A percentile compares a stretch with the other conserved stretches of the same genome.
These are phyloP conservation scores for Neogale vison DNA, from an alignment of 2,113 vertebrate species.

Conservation along the genomic window DNA sequence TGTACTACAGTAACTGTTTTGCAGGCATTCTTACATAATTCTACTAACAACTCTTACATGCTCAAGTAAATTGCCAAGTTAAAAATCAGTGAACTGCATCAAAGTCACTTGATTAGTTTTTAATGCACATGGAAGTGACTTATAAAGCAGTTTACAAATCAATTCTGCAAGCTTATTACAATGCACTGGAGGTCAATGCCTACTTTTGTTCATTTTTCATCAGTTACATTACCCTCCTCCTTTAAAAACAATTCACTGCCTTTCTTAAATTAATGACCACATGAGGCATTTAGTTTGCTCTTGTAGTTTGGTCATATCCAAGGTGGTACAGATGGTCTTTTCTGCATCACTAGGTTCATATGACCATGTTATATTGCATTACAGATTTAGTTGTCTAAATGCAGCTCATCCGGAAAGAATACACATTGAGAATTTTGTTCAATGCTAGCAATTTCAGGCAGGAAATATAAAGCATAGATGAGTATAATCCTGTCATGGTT, in stretches of 20 bases:
- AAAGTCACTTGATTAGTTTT: conserved; percentile 63
- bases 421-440: conserved; percentile 77
- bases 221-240: conserved; percentile 33
- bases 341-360: conserved; percentile 85
- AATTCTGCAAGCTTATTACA: conserved; percentile 73
- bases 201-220: conserved; percentile 67
- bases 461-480: conserved; percentile 66
- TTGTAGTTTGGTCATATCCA: conserved; percentile 76
- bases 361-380: conserved; percentile 83
- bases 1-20: conserved; percentile 21
- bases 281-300: conserved; percentile 68
- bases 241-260: conserved; percentile 73
- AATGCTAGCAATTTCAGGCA: conserved; percentile 65
- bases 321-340: conserved; percentile 84
- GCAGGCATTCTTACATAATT: conserved; percentile 59
- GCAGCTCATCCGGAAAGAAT: conserved; percentile 84
- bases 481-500: conserved; percentile 52
- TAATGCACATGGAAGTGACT: conserved; percentile 66
- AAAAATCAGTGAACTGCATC: conserved; percentile 66
- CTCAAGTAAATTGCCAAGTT: conserved; percentile 67
- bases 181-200: conserved; percentile 52
- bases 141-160: conserved; percentile 74
- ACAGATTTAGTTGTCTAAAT: conserved; percentile 86
- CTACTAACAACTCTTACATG: conserved; percentile 50
- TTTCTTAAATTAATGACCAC: conserved; percentile 72